These are phyloP conservation scores for Cyprinella venusta DNA, from an alignment of 2,797 vertebrate species.

Conservation along the genomic window DNA sequence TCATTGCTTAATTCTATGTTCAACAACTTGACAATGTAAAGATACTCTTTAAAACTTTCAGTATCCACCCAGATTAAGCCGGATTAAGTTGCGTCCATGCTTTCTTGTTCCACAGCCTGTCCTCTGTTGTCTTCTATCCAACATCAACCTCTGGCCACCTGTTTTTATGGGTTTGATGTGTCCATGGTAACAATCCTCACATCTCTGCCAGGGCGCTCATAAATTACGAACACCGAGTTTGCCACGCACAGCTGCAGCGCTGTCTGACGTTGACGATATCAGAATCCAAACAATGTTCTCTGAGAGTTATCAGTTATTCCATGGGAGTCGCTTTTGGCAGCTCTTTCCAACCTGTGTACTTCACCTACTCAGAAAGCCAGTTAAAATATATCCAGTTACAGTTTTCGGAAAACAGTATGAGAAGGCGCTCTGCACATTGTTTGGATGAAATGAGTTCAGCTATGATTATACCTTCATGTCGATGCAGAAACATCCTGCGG, in stretches of 20 bases:
- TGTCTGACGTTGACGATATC: constrained; percentile 71
- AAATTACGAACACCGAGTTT: constrained; percentile 66
- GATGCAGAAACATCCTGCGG: constrained; percentile 15
- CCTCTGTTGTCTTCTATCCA: constrained; percentile 66
- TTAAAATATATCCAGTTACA: constrained; percentile 82
- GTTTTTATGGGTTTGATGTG: constrained; percentile 51
- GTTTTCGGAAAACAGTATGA: constrained; percentile 41
- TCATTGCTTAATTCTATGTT: constrained; percentile 20
- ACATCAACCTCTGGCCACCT: constrained; percentile 71
- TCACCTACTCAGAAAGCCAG: constrained; percentile 63
- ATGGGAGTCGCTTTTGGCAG: constrained; percentile 65
- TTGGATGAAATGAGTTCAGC: constrained; percentile 16
- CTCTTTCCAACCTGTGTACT: constrained; percentile 65
- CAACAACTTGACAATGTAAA: constrained; percentile 28
- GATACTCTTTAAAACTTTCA: constrained; percentile 26
- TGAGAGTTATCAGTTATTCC: constrained; percentile 73
- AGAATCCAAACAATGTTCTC: constrained; percentile 69
- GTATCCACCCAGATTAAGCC: constrained; percentile 30
- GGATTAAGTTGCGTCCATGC: constrained; percentile 39
- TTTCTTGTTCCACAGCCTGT: constrained; percentile 35
- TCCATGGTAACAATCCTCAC: constrained; percentile 25
- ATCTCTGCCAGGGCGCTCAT: constrained; percentile 62
- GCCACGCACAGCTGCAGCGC: constrained; percentile 72
- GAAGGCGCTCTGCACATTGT: constrained; percentile 1
- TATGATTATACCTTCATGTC: constrained; percentile 35